Conservation (phyloP, 1,140 invertebrate genomes). For the Ericerus pela region DNA sequence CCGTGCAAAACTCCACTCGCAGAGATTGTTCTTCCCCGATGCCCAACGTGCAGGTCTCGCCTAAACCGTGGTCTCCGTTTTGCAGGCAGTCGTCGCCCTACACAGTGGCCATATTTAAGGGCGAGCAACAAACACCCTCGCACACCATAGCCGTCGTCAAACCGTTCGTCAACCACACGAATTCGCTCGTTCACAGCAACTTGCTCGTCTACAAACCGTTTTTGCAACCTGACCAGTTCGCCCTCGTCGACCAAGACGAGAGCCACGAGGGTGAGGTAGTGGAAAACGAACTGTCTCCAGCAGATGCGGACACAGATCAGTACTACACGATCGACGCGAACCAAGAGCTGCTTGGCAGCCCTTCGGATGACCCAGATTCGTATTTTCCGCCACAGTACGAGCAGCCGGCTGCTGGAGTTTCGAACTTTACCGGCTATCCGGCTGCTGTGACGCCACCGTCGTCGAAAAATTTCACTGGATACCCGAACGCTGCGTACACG, state of each 20-base stretch:
- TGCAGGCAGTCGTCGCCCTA: neutral
- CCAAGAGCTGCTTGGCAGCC: neutral
- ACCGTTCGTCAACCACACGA: neutral
- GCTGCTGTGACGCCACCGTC: too few species aligned
- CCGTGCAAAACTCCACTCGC: too few species aligned
- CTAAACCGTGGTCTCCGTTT: neutral
- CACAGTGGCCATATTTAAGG: neutral
- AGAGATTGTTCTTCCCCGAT: too few species aligned
- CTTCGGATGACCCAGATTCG: neutral
- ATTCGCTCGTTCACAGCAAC: too few species aligned
- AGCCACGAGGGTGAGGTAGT: neutral
- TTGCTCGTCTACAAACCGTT: neutral
- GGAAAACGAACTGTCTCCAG: neutral
- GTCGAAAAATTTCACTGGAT: neutral
- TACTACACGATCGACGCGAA: neutral
- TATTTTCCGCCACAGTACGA: too few species aligned
- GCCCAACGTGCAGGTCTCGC: too few species aligned
- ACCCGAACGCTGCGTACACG: too few species aligned
- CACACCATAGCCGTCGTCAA: neutral
- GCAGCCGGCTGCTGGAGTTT: too few species aligned
- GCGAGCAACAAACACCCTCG: neutral
- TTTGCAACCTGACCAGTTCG: neutral
- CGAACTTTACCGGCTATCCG: too few species aligned
- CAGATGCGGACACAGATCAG: neutral
- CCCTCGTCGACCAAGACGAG: neutral